Evolutionary conservation across 2,888 invertebrate genomes (phyloP).

Genomic region (Ectropis crepuscularia): DNA sequence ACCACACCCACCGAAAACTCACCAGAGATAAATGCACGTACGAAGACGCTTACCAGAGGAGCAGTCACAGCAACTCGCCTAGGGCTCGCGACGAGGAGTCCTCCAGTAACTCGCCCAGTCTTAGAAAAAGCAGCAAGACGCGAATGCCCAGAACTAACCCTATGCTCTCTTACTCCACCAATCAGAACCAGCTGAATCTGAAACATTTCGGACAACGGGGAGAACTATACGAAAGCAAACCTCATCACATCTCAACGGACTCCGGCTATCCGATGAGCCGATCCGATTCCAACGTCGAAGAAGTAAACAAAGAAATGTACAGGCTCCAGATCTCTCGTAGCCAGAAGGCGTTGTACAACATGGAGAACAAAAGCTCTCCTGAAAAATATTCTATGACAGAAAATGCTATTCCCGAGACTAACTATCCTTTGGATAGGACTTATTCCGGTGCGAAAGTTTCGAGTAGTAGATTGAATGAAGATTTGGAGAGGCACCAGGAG

Average conservation of each 20-base stretch:
- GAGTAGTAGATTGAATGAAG: constrained; percentile 76
- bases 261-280: constrained; percentile 78
- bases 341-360: constrained; percentile 78
- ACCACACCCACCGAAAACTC: constrained; percentile 81
- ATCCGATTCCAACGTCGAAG: constrained; percentile 81
- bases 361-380: constrained; percentile 76
- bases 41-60: constrained; percentile 76
- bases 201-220: constrained; percentile 81
- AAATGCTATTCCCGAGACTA: constrained; percentile 71
- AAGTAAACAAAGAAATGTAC: constrained; percentile 83
- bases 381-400: constrained; percentile 73
- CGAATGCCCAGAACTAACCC: constrained; percentile 86
- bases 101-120: constrained; percentile 77
- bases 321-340: constrained; percentile 80
- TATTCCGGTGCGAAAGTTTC: constrained; percentile 80
- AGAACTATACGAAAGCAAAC: constrained; percentile 78
- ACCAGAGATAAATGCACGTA: constrained; percentile 80
- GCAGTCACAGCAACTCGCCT: constrained; percentile 73
- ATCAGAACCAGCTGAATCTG: constrained; percentile 75
- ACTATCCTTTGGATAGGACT: constrained; percentile 77
- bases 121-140: constrained; percentile 81
- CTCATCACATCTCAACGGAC: constrained; percentile 77
- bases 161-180: constrained; percentile 81
- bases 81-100: constrained; percentile 76
- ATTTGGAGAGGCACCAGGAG: constrained; percentile 74